Conservation (phyloP, 2,797 vertebrate genomes). For the Cossypha dichroa region DNA sequence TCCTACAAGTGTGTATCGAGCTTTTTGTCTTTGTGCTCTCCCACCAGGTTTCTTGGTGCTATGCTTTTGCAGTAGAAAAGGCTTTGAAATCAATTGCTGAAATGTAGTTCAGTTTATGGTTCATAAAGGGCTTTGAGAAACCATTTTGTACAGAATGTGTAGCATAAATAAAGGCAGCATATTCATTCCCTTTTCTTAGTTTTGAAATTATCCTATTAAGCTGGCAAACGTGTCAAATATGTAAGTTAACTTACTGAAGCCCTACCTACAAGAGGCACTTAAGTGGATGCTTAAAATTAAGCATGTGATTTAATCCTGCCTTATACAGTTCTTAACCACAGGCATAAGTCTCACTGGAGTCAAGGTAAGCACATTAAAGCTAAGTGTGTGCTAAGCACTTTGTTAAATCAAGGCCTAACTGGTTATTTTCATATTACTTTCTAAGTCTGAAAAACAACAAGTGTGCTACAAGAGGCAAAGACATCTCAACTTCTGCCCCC, state of each 20-base stretch:
- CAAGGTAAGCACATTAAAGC: neutral
- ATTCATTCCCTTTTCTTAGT: slow-evolving; percentile 4
- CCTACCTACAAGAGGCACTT: neutral
- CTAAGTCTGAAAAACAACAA: slow-evolving; percentile 3
- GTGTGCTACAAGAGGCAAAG: neutral
- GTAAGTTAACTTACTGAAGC: neutral
- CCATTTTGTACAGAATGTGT: slow-evolving; percentile 5
- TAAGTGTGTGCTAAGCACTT: neutral
- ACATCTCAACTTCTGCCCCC: slow-evolving; percentile 3
- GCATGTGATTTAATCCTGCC: slow-evolving; percentile 24
- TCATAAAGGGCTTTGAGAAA: slow-evolving; percentile 41
- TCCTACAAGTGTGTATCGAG: neutral
- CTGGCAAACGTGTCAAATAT: neutral
- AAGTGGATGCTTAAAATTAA: slow-evolving; percentile 44
- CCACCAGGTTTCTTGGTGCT: neutral
- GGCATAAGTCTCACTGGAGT: slow-evolving; percentile 29
- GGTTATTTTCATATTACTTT: neutral
- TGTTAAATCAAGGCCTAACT: slow-evolving; percentile 6
- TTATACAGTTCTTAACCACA: neutral
- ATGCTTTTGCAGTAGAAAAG: neutral
- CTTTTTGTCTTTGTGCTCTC: neutral
- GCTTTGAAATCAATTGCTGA: slow-evolving; percentile 26
- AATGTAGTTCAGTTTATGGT: slow-evolving; percentile 36
- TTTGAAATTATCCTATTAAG: slow-evolving; percentile 36
- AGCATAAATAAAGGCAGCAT: slow-evolving; percentile 17